A percentile compares a stretch with the other conserved stretches of the same genome.
These are phyloP conservation scores for Parnassius mnemosyne DNA, from an alignment of 2,888 invertebrate genomes.

Conservation along the genomic window DNA sequence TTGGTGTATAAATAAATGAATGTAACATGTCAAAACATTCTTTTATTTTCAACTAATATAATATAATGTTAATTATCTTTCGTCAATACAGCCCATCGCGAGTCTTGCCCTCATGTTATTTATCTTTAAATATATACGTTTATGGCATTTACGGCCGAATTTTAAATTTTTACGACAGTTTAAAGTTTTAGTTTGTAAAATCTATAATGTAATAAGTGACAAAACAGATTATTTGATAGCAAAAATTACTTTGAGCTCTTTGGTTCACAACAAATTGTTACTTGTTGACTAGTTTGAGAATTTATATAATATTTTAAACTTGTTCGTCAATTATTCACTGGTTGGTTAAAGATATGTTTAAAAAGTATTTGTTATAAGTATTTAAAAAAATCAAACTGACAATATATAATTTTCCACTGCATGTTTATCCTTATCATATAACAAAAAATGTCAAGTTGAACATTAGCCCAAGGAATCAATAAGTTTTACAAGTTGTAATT, in stretches of 20 bases:
- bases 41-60: too few relatives aligned
- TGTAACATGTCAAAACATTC: too few relatives aligned
- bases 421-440: neutral
- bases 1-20: too few relatives aligned
- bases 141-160: too few relatives aligned
- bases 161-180: too few relatives aligned
- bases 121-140: too few relatives aligned
- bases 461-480: neutral
- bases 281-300: constrained; percentile 27
- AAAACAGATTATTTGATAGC: constrained; percentile 3
- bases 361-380: neutral
- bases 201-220: neutral
- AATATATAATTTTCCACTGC: neutral
- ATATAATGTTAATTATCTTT: too few relatives aligned
- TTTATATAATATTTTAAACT: constrained; percentile 8
- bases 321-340: constrained; percentile 18
- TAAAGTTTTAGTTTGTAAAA: too few relatives aligned
- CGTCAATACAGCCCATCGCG: too few relatives aligned
- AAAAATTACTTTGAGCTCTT: constrained; percentile 25
- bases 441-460: neutral
- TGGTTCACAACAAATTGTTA: constrained; percentile 28
- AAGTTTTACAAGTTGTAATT: too few relatives aligned
- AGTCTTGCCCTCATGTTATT: too few relatives aligned
- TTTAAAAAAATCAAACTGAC: too few relatives aligned
- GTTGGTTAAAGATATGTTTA: constrained; percentile 3